Conservation (phyloP, 2,888 invertebrate species). For the Athalia rosae region DNA sequence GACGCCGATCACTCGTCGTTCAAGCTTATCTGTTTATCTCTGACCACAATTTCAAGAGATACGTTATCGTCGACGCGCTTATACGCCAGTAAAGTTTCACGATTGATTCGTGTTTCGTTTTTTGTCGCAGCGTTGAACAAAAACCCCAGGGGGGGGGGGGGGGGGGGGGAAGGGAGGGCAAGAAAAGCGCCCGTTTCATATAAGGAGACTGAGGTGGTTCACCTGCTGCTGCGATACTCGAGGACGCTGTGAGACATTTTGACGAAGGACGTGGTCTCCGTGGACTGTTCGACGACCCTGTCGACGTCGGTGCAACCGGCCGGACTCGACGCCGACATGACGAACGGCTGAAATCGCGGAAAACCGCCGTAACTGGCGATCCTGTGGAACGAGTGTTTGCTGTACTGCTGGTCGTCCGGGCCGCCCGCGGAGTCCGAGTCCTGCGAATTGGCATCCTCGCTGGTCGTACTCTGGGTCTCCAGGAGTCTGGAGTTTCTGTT, state of each 20-base stretch:
- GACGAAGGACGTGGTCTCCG: conserved; percentile 62
- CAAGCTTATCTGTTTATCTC: conserved; percentile 2
- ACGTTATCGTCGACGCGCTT: neutral
- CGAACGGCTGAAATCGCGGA: conserved; percentile 68
- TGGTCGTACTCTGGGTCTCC: conserved; percentile 62
- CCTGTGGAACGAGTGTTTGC: conserved; percentile 67
- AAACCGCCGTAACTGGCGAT: conserved; percentile 69
- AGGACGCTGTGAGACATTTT: conserved; percentile 69
- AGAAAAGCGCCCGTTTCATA: neutral
- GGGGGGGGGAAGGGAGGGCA: too few species aligned
- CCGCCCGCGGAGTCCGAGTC: conserved; percentile 63
- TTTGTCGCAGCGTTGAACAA: neutral
- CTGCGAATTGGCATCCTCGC: conserved; percentile 67
- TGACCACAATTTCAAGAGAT: conserved; percentile 7
- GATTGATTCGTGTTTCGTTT: neutral
- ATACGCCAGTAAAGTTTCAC: neutral
- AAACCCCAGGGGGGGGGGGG: too few species aligned
- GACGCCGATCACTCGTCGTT: neutral
- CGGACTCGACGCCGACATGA: conserved; percentile 66
- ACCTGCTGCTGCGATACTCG: conserved; percentile 71
- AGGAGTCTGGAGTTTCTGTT: conserved; percentile 58
- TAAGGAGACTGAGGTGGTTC: neutral
- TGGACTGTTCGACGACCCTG: conserved; percentile 61
- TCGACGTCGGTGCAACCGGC: conserved; percentile 59
- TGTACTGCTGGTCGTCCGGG: conserved; percentile 60